Conservation (phyloP, 1,140 invertebrate species). For the Protaetia brevitarsis region DNA sequence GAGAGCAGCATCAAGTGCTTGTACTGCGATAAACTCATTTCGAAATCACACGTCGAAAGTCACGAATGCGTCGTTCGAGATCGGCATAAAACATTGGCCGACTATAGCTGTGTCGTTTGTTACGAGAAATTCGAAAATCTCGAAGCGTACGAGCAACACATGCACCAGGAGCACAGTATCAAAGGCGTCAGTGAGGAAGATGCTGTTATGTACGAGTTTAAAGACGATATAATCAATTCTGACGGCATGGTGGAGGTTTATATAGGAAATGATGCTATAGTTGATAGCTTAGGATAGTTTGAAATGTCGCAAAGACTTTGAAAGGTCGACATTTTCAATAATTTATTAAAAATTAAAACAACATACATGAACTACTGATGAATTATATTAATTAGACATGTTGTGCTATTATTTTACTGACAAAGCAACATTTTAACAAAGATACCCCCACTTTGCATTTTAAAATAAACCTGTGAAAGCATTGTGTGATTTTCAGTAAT, state of each 20-base stretch:
- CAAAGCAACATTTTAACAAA: no score
- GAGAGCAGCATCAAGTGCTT: slow-evolving; percentile 1
- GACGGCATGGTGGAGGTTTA: slow-evolving; percentile 9
- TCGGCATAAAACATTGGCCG: neutral
- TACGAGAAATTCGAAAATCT: slow-evolving; percentile 9
- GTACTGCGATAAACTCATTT: neutral
- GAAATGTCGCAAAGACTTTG: neutral
- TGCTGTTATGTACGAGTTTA: slow-evolving; percentile 11
- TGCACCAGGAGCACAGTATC: neutral
- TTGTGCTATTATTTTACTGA: no score
- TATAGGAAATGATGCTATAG: neutral
- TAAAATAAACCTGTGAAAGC: no score
- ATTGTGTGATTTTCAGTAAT: no score
- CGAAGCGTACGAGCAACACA: neutral
- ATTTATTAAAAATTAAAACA: neutral
- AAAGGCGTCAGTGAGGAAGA: neutral
- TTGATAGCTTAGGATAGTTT: no score
- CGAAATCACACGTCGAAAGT: neutral
- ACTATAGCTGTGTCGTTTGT: no score
- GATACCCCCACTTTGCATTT: no score
- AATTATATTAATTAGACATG: no score
- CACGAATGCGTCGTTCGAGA: neutral
- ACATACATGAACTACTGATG: no score
- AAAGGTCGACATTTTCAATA: neutral
- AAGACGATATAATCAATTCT: slow-evolving; percentile 3